phyloP scores from a whole-genome alignment of 2,113 vertebrate species.

The Zonotrichia leucophrys region DNA sequence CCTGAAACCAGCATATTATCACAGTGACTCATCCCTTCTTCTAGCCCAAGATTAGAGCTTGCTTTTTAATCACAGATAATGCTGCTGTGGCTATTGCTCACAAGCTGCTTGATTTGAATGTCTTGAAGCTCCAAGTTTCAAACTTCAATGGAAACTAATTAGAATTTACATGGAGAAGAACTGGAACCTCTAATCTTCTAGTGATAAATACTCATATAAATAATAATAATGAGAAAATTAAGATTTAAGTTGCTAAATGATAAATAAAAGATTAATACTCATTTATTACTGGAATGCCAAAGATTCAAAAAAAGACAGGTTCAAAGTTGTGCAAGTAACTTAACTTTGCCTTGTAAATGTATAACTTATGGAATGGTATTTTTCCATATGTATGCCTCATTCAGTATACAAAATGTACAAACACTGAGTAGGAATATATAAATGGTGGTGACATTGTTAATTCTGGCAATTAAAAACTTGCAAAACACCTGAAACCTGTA shows the following conservation, averaged over 20 bases:
- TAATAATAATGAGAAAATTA: neutral
- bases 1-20: constrained; percentile 10
- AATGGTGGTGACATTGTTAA: neutral
- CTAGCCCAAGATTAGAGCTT: neutral
- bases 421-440: neutral
- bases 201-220: neutral
- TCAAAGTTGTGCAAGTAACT: neutral
- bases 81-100: neutral
- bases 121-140: neutral
- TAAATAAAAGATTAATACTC: neutral
- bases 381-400: neutral
- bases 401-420: neutral
- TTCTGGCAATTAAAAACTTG: neutral
- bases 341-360: neutral
- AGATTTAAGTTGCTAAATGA: neutral
- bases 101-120: neutral
- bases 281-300: neutral
- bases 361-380: neutral
- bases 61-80: neutral
- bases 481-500: neutral
- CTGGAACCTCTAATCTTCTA: neutral
- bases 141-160: neutral
- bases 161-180: neutral
- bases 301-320: neutral
- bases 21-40: constrained; percentile 19